Evolutionary conservation across 2,888 invertebrate genomes (phyloP).

Genomic region (Sarcophaga variegata): DNA sequence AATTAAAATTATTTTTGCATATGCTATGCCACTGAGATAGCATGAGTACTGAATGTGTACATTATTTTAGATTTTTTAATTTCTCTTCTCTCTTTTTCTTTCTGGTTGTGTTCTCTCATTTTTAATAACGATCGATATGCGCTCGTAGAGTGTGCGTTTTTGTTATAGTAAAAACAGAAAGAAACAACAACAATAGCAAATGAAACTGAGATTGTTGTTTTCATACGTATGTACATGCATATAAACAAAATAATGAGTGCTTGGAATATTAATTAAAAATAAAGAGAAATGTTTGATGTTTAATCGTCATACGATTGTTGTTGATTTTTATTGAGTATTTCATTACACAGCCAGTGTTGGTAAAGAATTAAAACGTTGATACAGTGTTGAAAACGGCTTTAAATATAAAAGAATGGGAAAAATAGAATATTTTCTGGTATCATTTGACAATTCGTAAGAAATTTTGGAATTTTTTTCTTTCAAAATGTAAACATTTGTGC

Average conservation of each 20-base stretch:
- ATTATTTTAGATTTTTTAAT: neutral
- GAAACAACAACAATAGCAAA: conserved; percentile 69
- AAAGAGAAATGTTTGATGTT: conserved; percentile 68
- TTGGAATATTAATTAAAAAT: conserved; percentile 77
- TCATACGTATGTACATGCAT: conserved; percentile 65
- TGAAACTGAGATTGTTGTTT: conserved; percentile 70
- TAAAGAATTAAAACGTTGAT: neutral
- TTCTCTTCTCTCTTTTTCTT: conserved; percentile 23
- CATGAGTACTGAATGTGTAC: neutral
- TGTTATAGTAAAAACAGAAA: conserved; percentile 50
- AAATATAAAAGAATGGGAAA: no score
- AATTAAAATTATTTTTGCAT: conserved; percentile 6
- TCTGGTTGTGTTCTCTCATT: neutral
- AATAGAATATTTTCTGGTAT: no score
- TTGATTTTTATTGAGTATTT: neutral
- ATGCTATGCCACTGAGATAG: conserved; percentile 17
- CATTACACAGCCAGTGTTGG: neutral
- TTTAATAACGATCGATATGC: conserved; percentile 53
- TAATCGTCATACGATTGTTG: conserved; percentile 40
- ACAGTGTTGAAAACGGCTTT: no score
- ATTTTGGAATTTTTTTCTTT: no score
- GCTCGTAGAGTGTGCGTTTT: conserved; percentile 61
- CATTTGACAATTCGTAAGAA: no score
- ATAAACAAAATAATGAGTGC: conserved; percentile 73
- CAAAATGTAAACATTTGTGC: no score